Percentiles rank a stretch among this genome's conserved stretches.
Evolutionary conservation across 2,113 vertebrate genomes (phyloP).

Genomic region (Sceloporus tristichus): DNA sequence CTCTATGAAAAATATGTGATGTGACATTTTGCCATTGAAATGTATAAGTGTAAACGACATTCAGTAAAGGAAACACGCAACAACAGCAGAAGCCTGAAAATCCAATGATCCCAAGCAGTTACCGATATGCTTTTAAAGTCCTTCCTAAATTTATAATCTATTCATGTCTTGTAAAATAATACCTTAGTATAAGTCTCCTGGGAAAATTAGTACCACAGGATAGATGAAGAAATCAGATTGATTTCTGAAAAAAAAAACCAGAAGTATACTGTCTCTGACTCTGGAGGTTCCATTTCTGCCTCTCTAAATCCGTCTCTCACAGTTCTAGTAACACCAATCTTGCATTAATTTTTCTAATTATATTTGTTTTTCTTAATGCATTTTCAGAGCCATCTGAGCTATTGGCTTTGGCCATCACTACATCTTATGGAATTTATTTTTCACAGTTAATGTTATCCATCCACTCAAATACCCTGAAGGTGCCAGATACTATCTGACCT

Average conservation of each 20-base stretch:
- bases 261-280: neutral
- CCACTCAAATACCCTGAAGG: no score
- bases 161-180: neutral
- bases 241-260: no score
- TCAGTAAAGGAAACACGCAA: neutral
- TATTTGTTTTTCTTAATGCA: neutral
- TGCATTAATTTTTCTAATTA: neutral
- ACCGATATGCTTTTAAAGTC: neutral
- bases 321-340: neutral
- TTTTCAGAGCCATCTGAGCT: neutral
- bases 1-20: constrained; percentile 12
- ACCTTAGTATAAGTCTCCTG: neutral
- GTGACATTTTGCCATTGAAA: neutral
- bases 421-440: neutral
- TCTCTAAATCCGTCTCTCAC: neutral
- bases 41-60: neutral
- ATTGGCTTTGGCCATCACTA: neutral
- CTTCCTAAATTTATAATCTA: neutral
- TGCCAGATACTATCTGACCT: no score
- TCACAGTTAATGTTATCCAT: no score
- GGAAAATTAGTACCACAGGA: neutral
- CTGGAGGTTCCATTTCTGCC: neutral
- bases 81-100: neutral
- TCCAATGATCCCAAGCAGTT: neutral
- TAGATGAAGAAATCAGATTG: neutral